These are phyloP conservation scores for pig (Sus scrofa) DNA, from an alignment of 2,113 vertebrate species.

Conservation along the genomic window T2T-Sscrofa CM000815.6:112526001-112526500, in stretches of 20 bases:
- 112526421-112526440: neutral
- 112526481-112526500: constrained; percentile 1
- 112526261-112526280: neutral
- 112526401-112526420: neutral
- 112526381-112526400: neutral
- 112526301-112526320: constrained; percentile 21
- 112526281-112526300: neutral
- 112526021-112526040: neutral
- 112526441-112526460: neutral
- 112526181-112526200: neutral
- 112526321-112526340: neutral
- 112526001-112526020: neutral
- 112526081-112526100: neutral
- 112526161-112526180: neutral
- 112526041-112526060: neutral
- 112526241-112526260: constrained; percentile 22
- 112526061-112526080: neutral
- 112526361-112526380: neutral
- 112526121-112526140: neutral
- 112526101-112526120: constrained; percentile 12
- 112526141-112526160: neutral
- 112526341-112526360: neutral
- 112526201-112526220: neutral
- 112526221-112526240: neutral
- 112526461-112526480: constrained; percentile 8